Base-by-base conservation (phyloP, 2,113 vertebrate species). In the Pelecanus crispus region DNA sequence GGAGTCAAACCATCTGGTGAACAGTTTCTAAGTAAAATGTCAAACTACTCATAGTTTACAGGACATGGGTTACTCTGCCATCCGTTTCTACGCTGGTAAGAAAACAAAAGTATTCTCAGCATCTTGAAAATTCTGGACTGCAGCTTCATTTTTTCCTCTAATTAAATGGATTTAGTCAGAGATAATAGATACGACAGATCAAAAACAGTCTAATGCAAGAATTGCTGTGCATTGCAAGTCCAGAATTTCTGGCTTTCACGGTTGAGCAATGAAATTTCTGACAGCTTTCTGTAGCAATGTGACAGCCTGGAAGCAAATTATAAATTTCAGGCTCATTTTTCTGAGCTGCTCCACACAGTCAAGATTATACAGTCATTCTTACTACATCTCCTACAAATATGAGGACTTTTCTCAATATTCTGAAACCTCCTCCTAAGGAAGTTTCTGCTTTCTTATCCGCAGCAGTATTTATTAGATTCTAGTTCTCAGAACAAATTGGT, bases 101-200 rank as follows among this genome's bases (percentile, higher is more conserved):
- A 58, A 86, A 87, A 45, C 18, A 74, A 36, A 81, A 77, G 40
- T 36, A 9, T 32, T 81, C 25, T 70, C 40, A 77, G 34, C 15
- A 82, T 65, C 56, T 77, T 42, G 42, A 91, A 82, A 92, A 73
- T 86, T 90, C 74, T n/a, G 13, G 61, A 90, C 52, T 7, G 1
- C 14, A 62, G 13, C 17, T 93, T 88, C 22, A 36, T 47, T 90
- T 93, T 58, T 34, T 10, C 34, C 45, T 75, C 29, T 78, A 75
- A 87, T 85, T 75, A 92, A 88, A 93, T 34, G 2, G 17, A 87
- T 79, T 87, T 96, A 91, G 93, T 75, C 73, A 90, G 79, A 47
- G 22, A 65, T 62, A 91, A 82, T 29, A 91, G 31, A 31, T 66
- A 88, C 7, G 13, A 87, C 7, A 89, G 68, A 82, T 61, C 42